These are phyloP conservation scores for Hyperoplus lanceolatus DNA, from an alignment of 2,797 vertebrate species.

Conservation along the genomic window DNA sequence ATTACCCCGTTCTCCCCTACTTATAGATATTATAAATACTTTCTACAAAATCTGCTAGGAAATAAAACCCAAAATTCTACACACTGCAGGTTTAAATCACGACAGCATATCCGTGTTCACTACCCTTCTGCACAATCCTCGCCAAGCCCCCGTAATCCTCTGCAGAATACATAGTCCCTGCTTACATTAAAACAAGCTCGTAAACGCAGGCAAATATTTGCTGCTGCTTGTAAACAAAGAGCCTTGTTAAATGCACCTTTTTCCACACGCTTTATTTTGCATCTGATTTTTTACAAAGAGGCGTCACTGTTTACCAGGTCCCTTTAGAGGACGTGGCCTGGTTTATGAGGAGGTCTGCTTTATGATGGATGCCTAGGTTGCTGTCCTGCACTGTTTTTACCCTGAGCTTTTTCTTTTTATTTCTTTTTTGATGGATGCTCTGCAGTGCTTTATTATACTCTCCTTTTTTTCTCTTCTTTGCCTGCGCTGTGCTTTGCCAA, in stretches of 20 bases:
- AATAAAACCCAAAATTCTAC: too few species aligned
- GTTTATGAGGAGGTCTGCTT: slow-evolving; percentile 32
- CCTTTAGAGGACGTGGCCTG: slow-evolving; percentile 24
- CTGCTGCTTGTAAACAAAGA: slow-evolving; percentile 45
- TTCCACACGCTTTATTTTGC: slow-evolving; percentile 1
- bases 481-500: slow-evolving; percentile 71
- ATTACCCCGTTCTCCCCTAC: too few species aligned
- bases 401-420: slow-evolving; percentile 1
- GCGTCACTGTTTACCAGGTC: slow-evolving; percentile 30
- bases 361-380: slow-evolving; percentile 67
- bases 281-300: slow-evolving; percentile 29
- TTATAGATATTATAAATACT: too few species aligned
- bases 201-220: slow-evolving; percentile 51
- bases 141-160: slow-evolving; percentile 35
- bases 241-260: slow-evolving; percentile 25
- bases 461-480: slow-evolving; percentile 31
- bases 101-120: slow-evolving; percentile 28
- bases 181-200: slow-evolving; percentile 27
- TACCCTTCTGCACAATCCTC: slow-evolving; percentile 13
- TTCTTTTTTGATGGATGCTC: slow-evolving; percentile 72
- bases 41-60: too few species aligned
- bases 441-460: slow-evolving; percentile 64
- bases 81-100: slow-evolving; percentile 8
- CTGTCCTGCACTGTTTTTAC: slow-evolving; percentile 63
- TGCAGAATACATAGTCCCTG: slow-evolving; percentile 14